Base-by-base conservation (phyloP, 2,888 invertebrate genomes). In the Eristalis intricaria region DNA sequence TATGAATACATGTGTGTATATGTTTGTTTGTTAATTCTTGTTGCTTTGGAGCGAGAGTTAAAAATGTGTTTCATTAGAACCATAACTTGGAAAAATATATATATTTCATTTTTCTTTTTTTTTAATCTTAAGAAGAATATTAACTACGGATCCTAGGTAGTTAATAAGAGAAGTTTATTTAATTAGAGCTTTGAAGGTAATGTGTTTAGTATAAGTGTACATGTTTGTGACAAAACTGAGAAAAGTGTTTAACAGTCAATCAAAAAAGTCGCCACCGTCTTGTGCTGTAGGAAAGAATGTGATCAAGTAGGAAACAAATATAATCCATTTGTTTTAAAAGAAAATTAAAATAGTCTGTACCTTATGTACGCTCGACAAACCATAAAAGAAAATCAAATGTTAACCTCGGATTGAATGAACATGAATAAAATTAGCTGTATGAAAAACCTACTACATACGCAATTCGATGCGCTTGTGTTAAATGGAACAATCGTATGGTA, bases 1-100 rank as follows among this genome's bases (percentile, higher is more conserved):
- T 64, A 29, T 65, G 4, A 32, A 56, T 65, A 60, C 19, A 11
- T 58, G 11, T 65, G 29, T 71, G 43, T 65, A 35, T 60, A n/a
- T 19, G 50, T 76, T 35, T 26, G 26, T 22, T 66, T 7, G 74
- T 65, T 29, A 50, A 7, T 68, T n/a, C 29, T 29, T 60, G 65
- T 75, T 22, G 70, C 38, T 50, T 56, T 66, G 10, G 26, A 50
- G 50, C 50, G 50, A 19, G 19, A 50, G 50, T n/a, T 50, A 50
- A 19, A 50, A 50, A 19, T 19, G 13, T 43, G 15, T 43, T 43
- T 64, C 3, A 11, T 11, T 64, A 29, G 23, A n/a, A 23, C 11
- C 68, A 29, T 10, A 15, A 29, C 26, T 64, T 50, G n/a, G 19
- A n/a, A 50, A 50, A 19, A 50, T 19, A 38, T 38, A 13, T 19